Base-by-base conservation (phyloP, 2,888 invertebrate species). In the Calameuta filiformis region DNA sequence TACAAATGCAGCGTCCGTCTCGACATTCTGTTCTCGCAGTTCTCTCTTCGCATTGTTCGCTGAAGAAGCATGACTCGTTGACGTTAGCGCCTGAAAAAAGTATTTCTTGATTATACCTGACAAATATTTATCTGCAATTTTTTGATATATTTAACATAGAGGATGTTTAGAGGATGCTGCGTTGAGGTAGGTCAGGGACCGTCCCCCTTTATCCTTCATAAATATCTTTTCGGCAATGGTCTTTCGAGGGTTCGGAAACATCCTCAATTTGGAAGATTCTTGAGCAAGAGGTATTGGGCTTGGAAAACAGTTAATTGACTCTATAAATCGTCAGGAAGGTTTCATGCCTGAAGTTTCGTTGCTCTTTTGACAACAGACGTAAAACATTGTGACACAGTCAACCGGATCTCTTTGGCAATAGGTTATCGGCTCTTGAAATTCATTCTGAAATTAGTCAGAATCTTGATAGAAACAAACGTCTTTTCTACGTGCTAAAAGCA, bases 41-140 rank as follows among this genome's bases (percentile, higher is more conserved):
- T 84, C 93, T 93, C 81, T 93, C 93, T 90, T 97, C 96, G 92
- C 97, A 97, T 92, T 97, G 97, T 90, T 96, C 96, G 92, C 95
- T 95, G 93, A 97, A 97, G 90, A 94, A 94, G 89, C 97, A 97
- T 73, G 95, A 94, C 90, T 96, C 96, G 93, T 97, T 97, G 87
- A 97, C 94, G 83, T 94, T 94, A 76, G 94, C 95, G 91, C 94
- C 97, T 97, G 94, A 68, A 94, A 94, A 94, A 81, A 83, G 85
- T 81, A 82, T 75, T 56, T 68, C 35, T 68, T 74, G 35, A 35
- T 71, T 71, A 3, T 23, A 30, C 15, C 4, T 71, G 12, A 30
- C 30, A 71, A 71, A 31, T 71, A 23, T 31, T 71, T 12, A 71
- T 12, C 9, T 23, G 9, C 9, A 1, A 23, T 23, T 9, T 1